Conservation (phyloP, 2,888 invertebrate species). For the Liopterus haemorrhoidalis region DNA sequence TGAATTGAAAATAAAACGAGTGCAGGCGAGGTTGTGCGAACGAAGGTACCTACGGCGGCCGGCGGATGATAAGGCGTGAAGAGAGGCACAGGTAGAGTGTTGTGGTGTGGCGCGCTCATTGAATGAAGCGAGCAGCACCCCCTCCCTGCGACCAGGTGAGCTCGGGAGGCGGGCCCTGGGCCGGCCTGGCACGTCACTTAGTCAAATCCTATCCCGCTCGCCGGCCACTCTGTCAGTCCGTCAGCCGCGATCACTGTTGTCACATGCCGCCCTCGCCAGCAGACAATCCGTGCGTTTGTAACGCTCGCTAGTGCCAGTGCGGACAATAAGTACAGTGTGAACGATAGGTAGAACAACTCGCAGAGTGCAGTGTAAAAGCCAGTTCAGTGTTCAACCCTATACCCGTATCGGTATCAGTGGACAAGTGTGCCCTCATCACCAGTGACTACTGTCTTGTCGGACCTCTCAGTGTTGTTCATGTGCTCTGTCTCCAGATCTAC, state of each 20-base stretch:
- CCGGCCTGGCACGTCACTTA: slow-evolving; percentile 44
- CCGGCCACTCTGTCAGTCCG: slow-evolving; percentile 38
- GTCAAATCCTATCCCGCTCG: slow-evolving; percentile 44
- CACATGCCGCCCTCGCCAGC: slow-evolving; percentile 26
- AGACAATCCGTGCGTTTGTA: slow-evolving; percentile 29
- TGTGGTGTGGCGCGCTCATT: slow-evolving; percentile 38
- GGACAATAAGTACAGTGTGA: slow-evolving; percentile 13
- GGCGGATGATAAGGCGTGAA: slow-evolving; percentile 31
- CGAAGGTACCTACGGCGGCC: too few species aligned
- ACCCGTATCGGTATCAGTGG: slow-evolving; percentile 22
- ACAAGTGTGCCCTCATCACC: slow-evolving; percentile 29
- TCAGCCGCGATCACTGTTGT: slow-evolving; percentile 34
- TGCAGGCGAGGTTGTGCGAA: not conserved
- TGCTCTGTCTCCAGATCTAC: slow-evolving; percentile 10
- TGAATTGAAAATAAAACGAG: slow-evolving; percentile 36
- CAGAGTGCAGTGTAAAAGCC: slow-evolving; percentile 20
- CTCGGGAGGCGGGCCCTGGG: slow-evolving; percentile 44
- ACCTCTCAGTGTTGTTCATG: slow-evolving; percentile 18
- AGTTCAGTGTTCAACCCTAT: slow-evolving; percentile 23
- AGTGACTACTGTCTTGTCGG: slow-evolving; percentile 4
- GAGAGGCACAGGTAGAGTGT: slow-evolving; percentile 37
- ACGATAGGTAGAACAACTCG: slow-evolving; percentile 8
- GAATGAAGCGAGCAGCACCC: slow-evolving; percentile 47
- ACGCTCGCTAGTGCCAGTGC: slow-evolving; percentile 9
- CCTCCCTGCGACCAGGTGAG: slow-evolving; percentile 43